A percentile compares a stretch with the other conserved stretches of the same genome.
Evolutionary conservation across 2,113 vertebrate genomes (phyloP).

Genomic region (Paralichthys olivaceus): DNA sequence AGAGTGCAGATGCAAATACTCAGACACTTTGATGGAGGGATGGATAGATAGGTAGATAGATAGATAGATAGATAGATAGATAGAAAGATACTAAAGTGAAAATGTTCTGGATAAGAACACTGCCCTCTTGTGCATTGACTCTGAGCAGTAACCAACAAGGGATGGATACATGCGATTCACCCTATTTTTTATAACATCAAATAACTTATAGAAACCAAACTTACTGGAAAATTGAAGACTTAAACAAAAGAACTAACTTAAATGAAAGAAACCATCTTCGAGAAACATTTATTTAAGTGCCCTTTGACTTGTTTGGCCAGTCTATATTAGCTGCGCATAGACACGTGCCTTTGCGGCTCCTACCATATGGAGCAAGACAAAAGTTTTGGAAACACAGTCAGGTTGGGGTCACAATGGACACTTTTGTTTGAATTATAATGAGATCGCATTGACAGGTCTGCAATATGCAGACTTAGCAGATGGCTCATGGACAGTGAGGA

Average conservation of each 20-base stretch:
- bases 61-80: background rate
- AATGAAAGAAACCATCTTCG: background rate
- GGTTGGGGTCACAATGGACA: constrained; percentile 56
- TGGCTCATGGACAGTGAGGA: constrained; percentile 60
- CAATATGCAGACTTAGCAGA: constrained; percentile 71
- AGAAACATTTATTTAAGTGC: background rate
- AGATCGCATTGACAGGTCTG: constrained; percentile 69
- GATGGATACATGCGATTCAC: too few relatives aligned
- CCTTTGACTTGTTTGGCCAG: background rate
- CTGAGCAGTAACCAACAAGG: too few relatives aligned
- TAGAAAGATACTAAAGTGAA: background rate
- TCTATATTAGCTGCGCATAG: background rate
- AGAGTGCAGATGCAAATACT: too few relatives aligned
- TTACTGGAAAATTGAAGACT: too few relatives aligned
- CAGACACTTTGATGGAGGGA: background rate
- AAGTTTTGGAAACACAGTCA: constrained; percentile 56
- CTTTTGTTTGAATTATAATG: constrained; percentile 70
- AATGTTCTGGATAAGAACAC: too few relatives aligned
- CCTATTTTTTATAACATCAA: too few relatives aligned
- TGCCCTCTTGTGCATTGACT: too few relatives aligned
- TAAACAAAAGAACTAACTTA: too few relatives aligned
- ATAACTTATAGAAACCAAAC: too few relatives aligned
- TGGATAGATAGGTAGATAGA: background rate
- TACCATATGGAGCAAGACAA: constrained; percentile 41
- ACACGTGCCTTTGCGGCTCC: constrained; percentile 7